Base-by-base conservation (phyloP, 2,113 vertebrate genomes). In the Eulemur macaco region DNA sequence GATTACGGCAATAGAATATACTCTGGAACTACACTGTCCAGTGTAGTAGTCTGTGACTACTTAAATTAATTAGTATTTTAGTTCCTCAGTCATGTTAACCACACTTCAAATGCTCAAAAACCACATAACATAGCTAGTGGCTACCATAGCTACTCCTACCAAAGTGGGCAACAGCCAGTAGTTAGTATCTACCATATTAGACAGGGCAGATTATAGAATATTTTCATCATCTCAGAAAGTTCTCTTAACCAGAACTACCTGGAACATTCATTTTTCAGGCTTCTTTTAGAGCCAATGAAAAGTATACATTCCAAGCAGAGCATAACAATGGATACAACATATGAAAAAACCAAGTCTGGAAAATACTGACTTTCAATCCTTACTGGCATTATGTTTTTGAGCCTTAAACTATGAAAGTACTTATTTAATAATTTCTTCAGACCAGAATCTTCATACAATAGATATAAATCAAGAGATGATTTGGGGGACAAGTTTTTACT, bases 221-320 rank as follows among this genome's bases (percentile, higher is more conserved):
- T 21, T 73, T 68, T 63, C 54, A 66, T 47, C 9, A 77, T 21
- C 81, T 66, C 9, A 50, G 45, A 68, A 74, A 25, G n/a, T 76
- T 58, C 81, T 88, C 39, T 8, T 73, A 56, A 52, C 42, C 47
- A 77, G n/a, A 17, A 54, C 31, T 77, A 84, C 89, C 31, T 89
- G 50, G 45, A 96, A 87, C 52, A 84, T 64, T 69, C 56, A 52
- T 8, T 96, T 97, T 96, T 95, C 54, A 96, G 47, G 74, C 83
- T 97, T 89, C 66, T 97, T 94, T 98, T 27, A 94, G 45, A 85
- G 94, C 5, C 89, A 97, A 52, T 96, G 58, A 97, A 96, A 94
- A 96, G 64, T 14, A 78, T 5, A 63, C 8, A 97, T 90, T 98
- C 96, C 98, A 96, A 95, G 60, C 42, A 97, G 94, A 63, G 89